Conservation (phyloP, 2,113 vertebrate genomes). For the Oncorhynchus masou region DNA sequence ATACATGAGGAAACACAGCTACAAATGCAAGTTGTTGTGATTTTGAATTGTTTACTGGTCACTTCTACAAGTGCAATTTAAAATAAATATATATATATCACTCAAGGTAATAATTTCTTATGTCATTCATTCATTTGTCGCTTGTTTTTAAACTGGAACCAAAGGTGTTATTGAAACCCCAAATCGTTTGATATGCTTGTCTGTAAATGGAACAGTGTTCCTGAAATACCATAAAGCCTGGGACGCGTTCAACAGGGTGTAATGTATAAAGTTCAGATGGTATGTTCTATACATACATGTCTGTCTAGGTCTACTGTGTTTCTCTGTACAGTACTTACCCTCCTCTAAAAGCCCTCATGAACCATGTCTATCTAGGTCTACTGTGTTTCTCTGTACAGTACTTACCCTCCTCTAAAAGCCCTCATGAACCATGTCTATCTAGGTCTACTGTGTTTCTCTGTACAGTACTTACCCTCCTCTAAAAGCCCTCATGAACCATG, state of each 20-base stretch:
- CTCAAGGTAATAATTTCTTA: too few species aligned
- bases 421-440: not conserved
- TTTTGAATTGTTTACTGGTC: conserved; percentile 4
- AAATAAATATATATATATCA: not conserved
- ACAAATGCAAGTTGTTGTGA: conserved; percentile 26
- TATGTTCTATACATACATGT: not conserved
- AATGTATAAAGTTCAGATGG: not conserved
- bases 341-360: not conserved
- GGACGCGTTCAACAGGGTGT: not conserved
- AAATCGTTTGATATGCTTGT: not conserved
- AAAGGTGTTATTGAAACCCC: conserved; percentile 27
- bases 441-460: not conserved
- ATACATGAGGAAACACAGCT: conserved; percentile 37
- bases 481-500: not conserved
- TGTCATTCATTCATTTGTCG: conserved; percentile 12
- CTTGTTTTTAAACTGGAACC: conserved; percentile 3
- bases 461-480: not conserved
- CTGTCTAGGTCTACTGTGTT: not conserved
- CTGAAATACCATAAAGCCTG: not conserved
- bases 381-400: not conserved
- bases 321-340: not conserved
- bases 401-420: not conserved
- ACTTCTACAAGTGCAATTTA: conserved; percentile 40
- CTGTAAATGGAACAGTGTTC: not conserved
- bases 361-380: not conserved